A percentile compares a stretch with the other conserved stretches of the same genome.
These are phyloP conservation scores for Lochmaea crataegi DNA, from an alignment of 2,888 invertebrate genomes.

Conservation along the genomic window DNA sequence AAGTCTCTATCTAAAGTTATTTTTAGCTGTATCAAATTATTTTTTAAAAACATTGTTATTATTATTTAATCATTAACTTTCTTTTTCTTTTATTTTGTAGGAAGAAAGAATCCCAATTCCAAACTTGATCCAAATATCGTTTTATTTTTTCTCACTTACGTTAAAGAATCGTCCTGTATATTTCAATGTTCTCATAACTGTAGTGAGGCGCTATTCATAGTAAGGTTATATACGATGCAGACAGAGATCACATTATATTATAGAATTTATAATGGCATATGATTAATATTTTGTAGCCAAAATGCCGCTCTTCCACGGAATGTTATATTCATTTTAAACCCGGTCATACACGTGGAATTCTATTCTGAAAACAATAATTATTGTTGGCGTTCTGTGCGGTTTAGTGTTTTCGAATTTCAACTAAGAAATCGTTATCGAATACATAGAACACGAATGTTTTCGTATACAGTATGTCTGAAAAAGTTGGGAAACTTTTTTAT, in stretches of 20 bases:
- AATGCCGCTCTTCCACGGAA: background rate
- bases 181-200: background rate
- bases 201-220: background rate
- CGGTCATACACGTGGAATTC: background rate
- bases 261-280: background rate
- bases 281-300: constrained; percentile 15
- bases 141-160: too few relatives aligned
- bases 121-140: too few relatives aligned
- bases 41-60: too few relatives aligned
- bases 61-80: too few relatives aligned
- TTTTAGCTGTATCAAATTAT: too few relatives aligned
- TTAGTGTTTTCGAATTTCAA: background rate
- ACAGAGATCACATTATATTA: background rate
- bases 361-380: background rate
- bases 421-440: background rate
- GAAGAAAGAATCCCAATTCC: too few relatives aligned
- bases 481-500: too few relatives aligned
- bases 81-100: too few relatives aligned
- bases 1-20: too few relatives aligned
- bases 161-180: background rate
- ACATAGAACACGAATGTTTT: background rate
- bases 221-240: background rate
- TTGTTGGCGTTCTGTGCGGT: background rate
- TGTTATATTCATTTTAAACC: constrained; percentile 1
- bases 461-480: too few relatives aligned